These are phyloP conservation scores for Epizoanthus scotinus DNA, from an alignment of 92 coral and sea anemone species.

Conservation along the genomic window DNA sequence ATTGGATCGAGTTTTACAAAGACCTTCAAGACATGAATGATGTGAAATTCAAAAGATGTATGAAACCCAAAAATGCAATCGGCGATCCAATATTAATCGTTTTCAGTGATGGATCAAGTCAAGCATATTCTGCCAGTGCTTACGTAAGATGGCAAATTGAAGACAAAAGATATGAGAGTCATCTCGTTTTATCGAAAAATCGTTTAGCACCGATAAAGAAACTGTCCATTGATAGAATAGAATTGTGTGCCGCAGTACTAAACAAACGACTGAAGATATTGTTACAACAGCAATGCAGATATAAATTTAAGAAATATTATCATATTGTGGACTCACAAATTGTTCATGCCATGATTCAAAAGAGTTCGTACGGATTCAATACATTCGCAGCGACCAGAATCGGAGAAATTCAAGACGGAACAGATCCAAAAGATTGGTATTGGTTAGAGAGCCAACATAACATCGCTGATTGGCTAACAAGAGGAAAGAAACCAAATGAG, in stretches of 20 bases:
- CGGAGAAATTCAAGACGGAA: slow-evolving; percentile 33
- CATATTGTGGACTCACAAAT: slow-evolving; percentile 56
- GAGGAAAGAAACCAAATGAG: slow-evolving; percentile 63
- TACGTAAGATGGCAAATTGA: slow-evolving; percentile 54
- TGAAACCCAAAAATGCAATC: slow-evolving; percentile 25
- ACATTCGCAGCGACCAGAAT: slow-evolving; percentile 35
- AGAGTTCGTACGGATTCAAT: slow-evolving; percentile 57
- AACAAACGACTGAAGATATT: slow-evolving; percentile 40
- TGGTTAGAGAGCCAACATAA: slow-evolving; percentile 57
- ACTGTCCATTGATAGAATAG: slow-evolving; percentile 43
- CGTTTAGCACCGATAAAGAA: slow-evolving; percentile 42
- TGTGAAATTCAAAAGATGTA: slow-evolving; percentile 11
- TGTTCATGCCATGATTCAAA: slow-evolving; percentile 43
- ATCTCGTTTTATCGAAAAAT: slow-evolving; percentile 40
- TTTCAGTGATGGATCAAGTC: slow-evolving; percentile 53
- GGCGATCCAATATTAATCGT: slow-evolving; percentile 26
- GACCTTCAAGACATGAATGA: slow-evolving; percentile 44
- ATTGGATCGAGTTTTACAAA: slow-evolving; percentile 40
- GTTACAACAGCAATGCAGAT: slow-evolving; percentile 33
- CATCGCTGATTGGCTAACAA: slow-evolving; percentile 69
- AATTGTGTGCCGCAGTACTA: slow-evolving; percentile 44
- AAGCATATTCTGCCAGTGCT: slow-evolving; percentile 65
- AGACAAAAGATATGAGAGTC: slow-evolving; percentile 20
- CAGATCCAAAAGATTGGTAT: slow-evolving; percentile 55
- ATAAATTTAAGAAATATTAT: slow-evolving; percentile 31